phyloP scores from a whole-genome alignment of 2,888 invertebrate species.

The Cyrtodaria siliqua region DNA sequence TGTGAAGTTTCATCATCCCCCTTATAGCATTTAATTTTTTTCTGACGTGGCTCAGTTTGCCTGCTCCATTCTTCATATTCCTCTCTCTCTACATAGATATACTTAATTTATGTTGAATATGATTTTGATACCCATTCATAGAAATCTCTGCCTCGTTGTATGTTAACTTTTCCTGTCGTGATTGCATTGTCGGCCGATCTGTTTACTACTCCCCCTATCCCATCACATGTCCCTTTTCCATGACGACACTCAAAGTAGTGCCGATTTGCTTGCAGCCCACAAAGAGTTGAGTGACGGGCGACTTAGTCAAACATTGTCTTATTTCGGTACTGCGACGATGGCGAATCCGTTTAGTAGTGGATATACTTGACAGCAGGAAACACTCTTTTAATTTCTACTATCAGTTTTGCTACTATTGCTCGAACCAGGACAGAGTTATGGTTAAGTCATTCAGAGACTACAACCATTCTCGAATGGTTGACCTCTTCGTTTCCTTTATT shows the following conservation, averaged over 20 bases:
- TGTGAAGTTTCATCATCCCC: slow-evolving; percentile 25
- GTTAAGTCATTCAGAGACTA: slow-evolving; percentile 15
- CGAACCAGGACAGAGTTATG: slow-evolving; percentile 21
- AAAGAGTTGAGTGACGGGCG: slow-evolving; percentile 5
- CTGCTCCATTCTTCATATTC: slow-evolving; percentile 15
- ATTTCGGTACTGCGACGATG: slow-evolving; percentile 23
- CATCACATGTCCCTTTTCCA: slow-evolving; percentile 37
- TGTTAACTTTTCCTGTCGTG: slow-evolving; percentile 25
- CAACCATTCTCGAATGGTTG: slow-evolving; percentile 20
- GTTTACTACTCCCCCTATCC: slow-evolving; percentile 26
- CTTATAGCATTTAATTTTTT: slow-evolving; percentile 22
- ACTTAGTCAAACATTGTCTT: slow-evolving; percentile 15
- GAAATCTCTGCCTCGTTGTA: slow-evolving; percentile 25
- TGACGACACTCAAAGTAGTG: slow-evolving; percentile 33
- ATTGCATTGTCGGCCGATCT: slow-evolving; percentile 31
- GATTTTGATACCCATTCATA: slow-evolving; percentile 25
- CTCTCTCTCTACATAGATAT: slow-evolving; percentile 10
- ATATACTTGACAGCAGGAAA: slow-evolving; percentile 15
- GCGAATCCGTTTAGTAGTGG: slow-evolving; percentile 40
- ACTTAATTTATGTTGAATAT: slow-evolving; percentile 32
- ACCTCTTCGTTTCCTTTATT: slow-evolving; percentile 17
- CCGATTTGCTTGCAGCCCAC: slow-evolving; percentile 27
- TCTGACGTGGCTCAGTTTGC: slow-evolving; percentile 4
- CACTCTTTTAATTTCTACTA: neutral
- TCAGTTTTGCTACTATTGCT: slow-evolving; percentile 21